Evolutionary conservation across 2,797 vertebrate species (phyloP).

Genomic region (Micromesistius poutassou): DNA sequence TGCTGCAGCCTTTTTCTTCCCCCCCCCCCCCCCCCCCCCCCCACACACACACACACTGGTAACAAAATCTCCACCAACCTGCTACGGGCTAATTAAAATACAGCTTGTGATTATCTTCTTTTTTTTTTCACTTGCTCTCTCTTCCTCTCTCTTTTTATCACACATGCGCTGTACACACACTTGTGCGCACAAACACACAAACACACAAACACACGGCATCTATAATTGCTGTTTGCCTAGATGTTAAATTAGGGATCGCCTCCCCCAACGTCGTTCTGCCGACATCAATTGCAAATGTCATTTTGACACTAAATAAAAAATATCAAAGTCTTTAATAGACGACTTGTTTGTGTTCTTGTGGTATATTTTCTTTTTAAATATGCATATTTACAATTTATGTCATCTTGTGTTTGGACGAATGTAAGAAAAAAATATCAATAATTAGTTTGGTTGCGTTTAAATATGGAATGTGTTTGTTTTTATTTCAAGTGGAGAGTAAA

Average conservation of each 20-base stretch:
- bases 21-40: not conserved
- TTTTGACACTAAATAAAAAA: not conserved
- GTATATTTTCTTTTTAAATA: not conserved
- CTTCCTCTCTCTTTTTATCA: constrained; percentile 6
- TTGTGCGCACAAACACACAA: not conserved
- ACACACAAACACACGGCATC: constrained; percentile 23
- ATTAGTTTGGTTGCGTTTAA: not conserved
- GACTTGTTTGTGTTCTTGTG: not conserved
- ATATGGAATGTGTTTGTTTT: not conserved
- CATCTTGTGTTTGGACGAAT: not conserved
- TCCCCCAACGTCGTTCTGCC: not conserved
- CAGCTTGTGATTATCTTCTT: constrained; percentile 63
- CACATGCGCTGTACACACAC: not conserved
- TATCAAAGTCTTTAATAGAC: not conserved
- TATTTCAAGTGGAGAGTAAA: constrained; percentile 3
- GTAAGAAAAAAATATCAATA: not conserved
- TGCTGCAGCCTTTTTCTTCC: not conserved
- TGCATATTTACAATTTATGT: not conserved
- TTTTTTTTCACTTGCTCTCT: constrained; percentile 51
- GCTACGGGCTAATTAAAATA: constrained; percentile 65
- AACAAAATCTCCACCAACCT: constrained; percentile 47
- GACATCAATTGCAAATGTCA: constrained; percentile 1
- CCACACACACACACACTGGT: not conserved
- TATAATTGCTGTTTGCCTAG: constrained; percentile 33
- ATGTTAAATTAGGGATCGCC: constrained; percentile 24